These are phyloP conservation scores for Magallana angulata DNA, from an alignment of 1,140 invertebrate genomes.

Conservation along the genomic window DNA sequence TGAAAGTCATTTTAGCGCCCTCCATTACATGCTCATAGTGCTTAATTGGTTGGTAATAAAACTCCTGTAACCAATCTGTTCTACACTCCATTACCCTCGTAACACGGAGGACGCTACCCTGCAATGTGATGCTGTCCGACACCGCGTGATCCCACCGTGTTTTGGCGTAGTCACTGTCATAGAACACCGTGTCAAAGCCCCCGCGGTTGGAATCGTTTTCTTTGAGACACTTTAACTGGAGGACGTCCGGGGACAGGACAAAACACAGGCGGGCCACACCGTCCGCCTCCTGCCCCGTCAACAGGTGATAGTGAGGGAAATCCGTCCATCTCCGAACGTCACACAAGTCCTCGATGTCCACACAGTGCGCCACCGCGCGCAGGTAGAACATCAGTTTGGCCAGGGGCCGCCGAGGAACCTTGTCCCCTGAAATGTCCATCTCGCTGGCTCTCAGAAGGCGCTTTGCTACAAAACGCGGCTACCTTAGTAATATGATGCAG, in stretches of 20 bases:
- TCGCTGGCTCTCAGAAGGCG: background rate
- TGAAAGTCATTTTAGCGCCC: constrained; percentile 16
- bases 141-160: background rate
- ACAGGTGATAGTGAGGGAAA: constrained; percentile 3
- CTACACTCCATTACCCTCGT: background rate
- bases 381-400: constrained; percentile 29
- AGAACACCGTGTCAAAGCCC: background rate
- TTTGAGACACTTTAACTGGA: background rate
- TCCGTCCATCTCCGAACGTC: background rate
- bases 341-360: background rate
- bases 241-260: background rate
- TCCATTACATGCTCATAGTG: constrained; percentile 16
- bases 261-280: constrained; percentile 1
- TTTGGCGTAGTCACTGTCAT: background rate
- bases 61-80: background rate
- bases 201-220: background rate
- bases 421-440: background rate
- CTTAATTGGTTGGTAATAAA: constrained; percentile 7
- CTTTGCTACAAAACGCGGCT: background rate
- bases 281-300: background rate
- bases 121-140: background rate
- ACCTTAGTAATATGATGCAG: too few relatives aligned
- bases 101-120: background rate
- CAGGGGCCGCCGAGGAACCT: background rate
- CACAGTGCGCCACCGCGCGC: background rate